Evolutionary conservation across 2,113 vertebrate genomes (phyloP), one percentile per base, ranked within the genome.

Genomic region (Chaenogobius annularis): DNA sequence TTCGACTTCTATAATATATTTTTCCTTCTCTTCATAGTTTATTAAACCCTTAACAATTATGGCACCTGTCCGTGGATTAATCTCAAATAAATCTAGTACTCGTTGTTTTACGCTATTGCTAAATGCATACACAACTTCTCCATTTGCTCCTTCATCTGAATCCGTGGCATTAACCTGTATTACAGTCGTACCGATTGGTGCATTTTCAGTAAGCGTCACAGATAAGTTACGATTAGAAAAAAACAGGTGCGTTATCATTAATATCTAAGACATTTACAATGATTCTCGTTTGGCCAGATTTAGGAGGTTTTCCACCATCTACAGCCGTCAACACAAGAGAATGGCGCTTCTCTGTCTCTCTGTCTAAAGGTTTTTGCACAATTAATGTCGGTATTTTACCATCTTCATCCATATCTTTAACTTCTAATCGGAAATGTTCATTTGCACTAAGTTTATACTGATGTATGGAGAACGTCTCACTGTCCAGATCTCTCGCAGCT

Each of bases 91-190:
- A 0, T n/a, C 66, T 0, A 72, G 50, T 0, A 90, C 3, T 13
- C 55, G 77, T 8, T 35, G 63, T 68, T 52, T 80, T 1, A 90
- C 20, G 44, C 73, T 86, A 4, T 80, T 87, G 0, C 88, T 70
- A 19, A 93, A 91, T 0, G 87, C 83, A 19, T 91, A 93, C 20
- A 81, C 4, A 0, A 92, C 71, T 0, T 90, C 78, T 10, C 89
- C 90, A 9, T 80, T 88, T 12, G 37, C 7, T 5, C 89, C 90
- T 0, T 88, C 83, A 67, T 93, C 92, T 11, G 73, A 68, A 74
- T 93, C 92, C 0, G 83, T 89, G 14, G 92, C 90, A 69, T 90
- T 92, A 0, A 93, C 85, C 52, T 81, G 80, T 13, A 90, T 1
- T 0, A 92, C 75, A 0, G 68, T 64, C 17, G 82, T 85, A 0